Evolutionary conservation across 2,113 vertebrate genomes (phyloP).

Genomic region (Uria lomvia): DNA sequence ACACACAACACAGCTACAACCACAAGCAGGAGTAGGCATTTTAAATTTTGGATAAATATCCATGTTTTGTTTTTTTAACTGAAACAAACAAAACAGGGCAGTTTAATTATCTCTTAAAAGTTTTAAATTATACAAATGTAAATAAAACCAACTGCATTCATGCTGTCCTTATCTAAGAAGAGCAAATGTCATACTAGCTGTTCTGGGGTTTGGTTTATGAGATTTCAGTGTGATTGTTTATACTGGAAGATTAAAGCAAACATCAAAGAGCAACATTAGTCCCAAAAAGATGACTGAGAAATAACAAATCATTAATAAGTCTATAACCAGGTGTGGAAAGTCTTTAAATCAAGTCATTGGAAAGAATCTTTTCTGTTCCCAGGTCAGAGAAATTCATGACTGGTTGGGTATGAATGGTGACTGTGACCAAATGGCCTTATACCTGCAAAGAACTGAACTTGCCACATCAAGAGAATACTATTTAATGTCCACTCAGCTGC

Average conservation of each 20-base stretch:
- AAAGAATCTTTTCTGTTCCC: neutral
- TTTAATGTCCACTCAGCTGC: neutral
- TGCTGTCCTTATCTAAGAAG: neutral
- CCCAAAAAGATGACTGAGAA: neutral
- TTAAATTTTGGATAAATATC: neutral
- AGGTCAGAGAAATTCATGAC: neutral
- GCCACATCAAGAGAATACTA: neutral
- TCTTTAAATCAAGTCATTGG: neutral
- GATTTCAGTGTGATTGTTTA: neutral
- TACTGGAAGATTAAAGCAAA: conserved; percentile 21
- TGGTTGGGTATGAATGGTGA: neutral
- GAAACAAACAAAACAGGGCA: neutral
- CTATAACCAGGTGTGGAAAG: neutral
- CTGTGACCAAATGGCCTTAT: neutral
- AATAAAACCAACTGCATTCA: neutral
- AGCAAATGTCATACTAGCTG: neutral
- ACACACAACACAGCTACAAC: neutral
- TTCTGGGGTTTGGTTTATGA: neutral
- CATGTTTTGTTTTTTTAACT: neutral
- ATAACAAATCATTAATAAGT: neutral
- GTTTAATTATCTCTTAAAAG: neutral
- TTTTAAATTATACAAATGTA: neutral
- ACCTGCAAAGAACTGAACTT: neutral
- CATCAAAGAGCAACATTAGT: neutral
- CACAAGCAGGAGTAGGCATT: neutral